Evolutionary conservation across 2,113 vertebrate species (phyloP), one percentile per base, ranked within the genome.

Genomic region (Philantomba maxwellii): DNA sequence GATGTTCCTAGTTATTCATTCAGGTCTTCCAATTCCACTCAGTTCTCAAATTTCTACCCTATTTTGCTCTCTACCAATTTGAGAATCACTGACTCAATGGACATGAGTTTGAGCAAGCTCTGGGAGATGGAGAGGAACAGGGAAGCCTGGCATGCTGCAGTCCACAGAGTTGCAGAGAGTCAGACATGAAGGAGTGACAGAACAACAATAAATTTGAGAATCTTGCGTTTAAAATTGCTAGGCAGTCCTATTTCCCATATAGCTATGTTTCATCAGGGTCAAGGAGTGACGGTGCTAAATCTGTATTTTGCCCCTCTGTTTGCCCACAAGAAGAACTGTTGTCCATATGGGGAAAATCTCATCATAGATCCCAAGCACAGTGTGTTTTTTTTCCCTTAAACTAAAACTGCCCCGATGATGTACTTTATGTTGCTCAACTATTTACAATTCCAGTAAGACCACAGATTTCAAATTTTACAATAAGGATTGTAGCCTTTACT

Each of bases 391-490:
- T 89, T 58, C 55, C 58, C 45, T 66, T 62, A 55, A 92, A 94
- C 6, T 70, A 83, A 91, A 51, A 84, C 45, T 81, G 8, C 6
- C 33, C 5, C 26, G 19, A 36, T 70, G 30, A 60, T 62, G 89
- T 60, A 39, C 36, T 78, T 60, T 58, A 58, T 30, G 6, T 90
- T 43, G 49, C 28, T 85, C 26, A 85, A 80, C 36, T 73, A 26
- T 49, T 94, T 45, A 88, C 45, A 86, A 11, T 39, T 91, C 78
- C 57, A 87, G 17, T 66, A 64, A 70, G 12, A 51, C 70, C 43
- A 60, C 30, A 84, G 23, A 58, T 87, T 97, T 49, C 51, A 26
- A 85, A 81, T 53, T 80, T 85, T 89, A 73, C 91, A 81, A 49
- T 60, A 58, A 92, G 33, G 84, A 78, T 21, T 70, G 12, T 55